These are phyloP conservation scores for Paratrypauchen microcephalus DNA, from an alignment of 2,797 vertebrate genomes.

Conservation along the genomic window DNA sequence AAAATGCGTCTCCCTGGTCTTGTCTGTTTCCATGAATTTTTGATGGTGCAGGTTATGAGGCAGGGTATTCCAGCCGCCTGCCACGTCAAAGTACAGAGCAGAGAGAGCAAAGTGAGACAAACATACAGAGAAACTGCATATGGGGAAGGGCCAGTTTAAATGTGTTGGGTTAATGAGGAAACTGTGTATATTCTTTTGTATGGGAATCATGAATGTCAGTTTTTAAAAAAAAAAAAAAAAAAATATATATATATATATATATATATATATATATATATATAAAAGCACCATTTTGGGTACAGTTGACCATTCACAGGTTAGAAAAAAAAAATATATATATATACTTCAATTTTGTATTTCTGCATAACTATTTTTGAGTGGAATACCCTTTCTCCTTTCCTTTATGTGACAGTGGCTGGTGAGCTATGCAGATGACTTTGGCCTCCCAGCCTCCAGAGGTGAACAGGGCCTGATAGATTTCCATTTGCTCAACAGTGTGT, in stretches of 20 bases:
- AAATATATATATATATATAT: no score
- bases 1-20: constrained; percentile 39
- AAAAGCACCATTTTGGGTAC: no score
- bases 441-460: constrained; percentile 71
- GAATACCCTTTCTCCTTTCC: constrained; percentile 73
- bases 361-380: constrained; percentile 13
- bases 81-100: constrained; percentile 47
- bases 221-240: no score
- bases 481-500: constrained; percentile 75
- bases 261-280: no score
- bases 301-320: no score
- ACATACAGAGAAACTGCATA: constrained; percentile 35
- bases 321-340: no score
- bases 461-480: constrained; percentile 81
- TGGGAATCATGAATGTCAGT: no score
- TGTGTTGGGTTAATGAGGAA: constrained; percentile 49
- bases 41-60: constrained; percentile 60
- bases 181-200: constrained; percentile 4
- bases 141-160: constrained; percentile 29
- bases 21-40: constrained; percentile 68
- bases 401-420: constrained; percentile 28
- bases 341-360: not conserved
- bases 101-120: constrained; percentile 49
- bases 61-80: constrained; percentile 61
- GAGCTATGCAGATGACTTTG: constrained; percentile 78